Conservation (phyloP, 1,140 invertebrate species). For the Caenorhabditis remanei region DNA sequence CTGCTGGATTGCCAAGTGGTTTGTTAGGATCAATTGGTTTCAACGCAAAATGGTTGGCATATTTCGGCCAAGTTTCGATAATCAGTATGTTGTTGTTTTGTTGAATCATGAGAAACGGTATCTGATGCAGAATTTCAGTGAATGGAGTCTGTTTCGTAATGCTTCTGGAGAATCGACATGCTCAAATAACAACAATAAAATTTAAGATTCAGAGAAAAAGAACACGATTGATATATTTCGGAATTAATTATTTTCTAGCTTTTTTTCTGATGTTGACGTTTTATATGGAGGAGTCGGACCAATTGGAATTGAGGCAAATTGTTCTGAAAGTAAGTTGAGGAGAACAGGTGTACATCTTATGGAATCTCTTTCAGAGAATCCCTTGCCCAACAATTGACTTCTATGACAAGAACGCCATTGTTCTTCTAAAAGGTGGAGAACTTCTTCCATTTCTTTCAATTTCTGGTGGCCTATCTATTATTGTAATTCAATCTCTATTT, state of each 20-base stretch:
- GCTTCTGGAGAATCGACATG: constrained; percentile 13
- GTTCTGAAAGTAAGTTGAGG: not conserved
- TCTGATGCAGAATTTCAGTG: not conserved
- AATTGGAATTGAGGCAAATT: not conserved
- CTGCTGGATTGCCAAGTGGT: not conserved
- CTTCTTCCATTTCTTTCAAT: not conserved
- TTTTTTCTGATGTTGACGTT: not conserved
- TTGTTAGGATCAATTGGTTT: not conserved
- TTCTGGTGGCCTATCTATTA: not conserved
- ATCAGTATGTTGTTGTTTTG: not conserved
- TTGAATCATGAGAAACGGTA: too few species aligned
- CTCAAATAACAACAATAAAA: not conserved
- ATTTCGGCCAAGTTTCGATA: not conserved
- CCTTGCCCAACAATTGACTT: constrained; percentile 18
- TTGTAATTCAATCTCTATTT: not conserved
- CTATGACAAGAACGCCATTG: not conserved
- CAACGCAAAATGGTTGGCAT: not conserved
- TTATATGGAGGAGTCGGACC: not conserved
- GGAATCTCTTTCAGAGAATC: not conserved
- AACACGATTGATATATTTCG: not conserved
- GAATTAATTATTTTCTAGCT: not conserved
- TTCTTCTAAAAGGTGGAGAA: constrained; percentile 15
- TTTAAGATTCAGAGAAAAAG: not conserved
- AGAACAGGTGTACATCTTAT: not conserved
- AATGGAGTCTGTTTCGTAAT: not conserved